A percentile compares a stretch with the other conserved stretches of the same genome.
Evolutionary conservation across 2,113 vertebrate genomes (phyloP).

Genomic region (Urocynchramus pylzowi): DNA sequence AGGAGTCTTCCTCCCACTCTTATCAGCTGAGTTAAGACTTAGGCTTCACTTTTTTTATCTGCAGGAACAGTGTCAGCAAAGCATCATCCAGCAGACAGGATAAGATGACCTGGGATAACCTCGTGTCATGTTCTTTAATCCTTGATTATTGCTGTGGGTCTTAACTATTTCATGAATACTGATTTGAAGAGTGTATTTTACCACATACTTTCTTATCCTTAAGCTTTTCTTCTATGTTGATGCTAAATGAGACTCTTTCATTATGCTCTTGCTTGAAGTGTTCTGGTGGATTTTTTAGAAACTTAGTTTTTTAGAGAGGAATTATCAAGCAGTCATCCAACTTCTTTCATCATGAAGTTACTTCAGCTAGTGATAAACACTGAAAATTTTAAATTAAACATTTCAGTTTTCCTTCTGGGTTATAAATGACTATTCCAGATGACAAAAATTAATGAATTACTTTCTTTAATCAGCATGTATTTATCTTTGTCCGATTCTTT

Average conservation of each 20-base stretch:
- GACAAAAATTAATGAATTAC: conserved; percentile 25
- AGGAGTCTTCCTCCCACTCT: background rate
- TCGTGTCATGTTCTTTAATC: background rate
- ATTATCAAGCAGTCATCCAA: background rate
- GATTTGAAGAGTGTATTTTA: conserved; percentile 13
- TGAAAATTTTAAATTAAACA: background rate
- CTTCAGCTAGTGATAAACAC: background rate
- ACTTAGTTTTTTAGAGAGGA: background rate
- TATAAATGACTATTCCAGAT: background rate
- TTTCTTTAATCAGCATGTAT: conserved; percentile 17
- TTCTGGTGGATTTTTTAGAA: background rate
- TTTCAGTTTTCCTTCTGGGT: conserved; percentile 17
- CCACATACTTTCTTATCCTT: conserved; percentile 17
- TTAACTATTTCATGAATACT: conserved; percentile 30
- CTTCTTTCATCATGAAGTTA: background rate
- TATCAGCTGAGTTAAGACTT: background rate
- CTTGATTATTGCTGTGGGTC: conserved; percentile 14
- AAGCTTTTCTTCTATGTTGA: background rate
- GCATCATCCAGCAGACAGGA: conserved; percentile 6
- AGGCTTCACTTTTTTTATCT: background rate
- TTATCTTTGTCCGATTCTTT: background rate
- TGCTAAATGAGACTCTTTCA: background rate
- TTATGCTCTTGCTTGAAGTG: background rate
- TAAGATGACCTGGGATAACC: conserved; percentile 46
- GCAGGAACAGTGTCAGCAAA: conserved; percentile 18